These are phyloP conservation scores for Anas georgica DNA, from an alignment of 2,797 vertebrate genomes.

Conservation along the genomic window DNA sequence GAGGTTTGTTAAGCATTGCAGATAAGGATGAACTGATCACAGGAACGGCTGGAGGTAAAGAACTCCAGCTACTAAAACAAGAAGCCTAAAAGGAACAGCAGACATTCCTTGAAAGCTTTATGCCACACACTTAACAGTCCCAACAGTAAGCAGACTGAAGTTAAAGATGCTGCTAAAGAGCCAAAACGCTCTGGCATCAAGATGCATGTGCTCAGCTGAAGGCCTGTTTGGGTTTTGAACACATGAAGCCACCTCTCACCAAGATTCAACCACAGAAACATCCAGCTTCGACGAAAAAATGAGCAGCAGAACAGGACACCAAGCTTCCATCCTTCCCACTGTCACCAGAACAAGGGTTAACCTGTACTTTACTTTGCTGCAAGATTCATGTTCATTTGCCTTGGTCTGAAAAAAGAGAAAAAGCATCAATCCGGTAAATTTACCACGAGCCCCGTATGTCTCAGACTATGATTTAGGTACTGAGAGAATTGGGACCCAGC, in stretches of 20 bases:
- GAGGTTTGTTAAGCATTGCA: neutral
- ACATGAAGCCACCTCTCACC: neutral
- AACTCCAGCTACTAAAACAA: neutral
- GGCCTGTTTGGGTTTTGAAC: neutral
- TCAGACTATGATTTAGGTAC: neutral
- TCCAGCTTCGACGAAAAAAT: neutral
- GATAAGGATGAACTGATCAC: neutral
- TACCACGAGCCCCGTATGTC: neutral
- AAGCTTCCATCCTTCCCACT: neutral
- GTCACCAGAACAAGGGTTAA: neutral
- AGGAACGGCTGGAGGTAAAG: neutral
- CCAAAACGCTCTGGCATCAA: no score
- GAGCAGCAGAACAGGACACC: neutral
- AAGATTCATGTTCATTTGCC: neutral
- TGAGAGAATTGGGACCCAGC: neutral
- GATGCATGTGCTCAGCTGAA: accelerated
- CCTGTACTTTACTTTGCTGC: neutral
- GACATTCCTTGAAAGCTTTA: neutral
- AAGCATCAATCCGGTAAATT: neutral
- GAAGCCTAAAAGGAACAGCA: neutral
- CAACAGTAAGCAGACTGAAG: neutral
- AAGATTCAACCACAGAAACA: neutral
- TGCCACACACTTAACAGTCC: no score
- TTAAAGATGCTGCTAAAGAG: neutral
- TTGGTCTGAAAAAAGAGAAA: neutral